A percentile compares a stretch with the other conserved stretches of the same genome.
Conservation (phyloP, 2,888 invertebrate genomes). For the Oscheius sp. region DNA sequence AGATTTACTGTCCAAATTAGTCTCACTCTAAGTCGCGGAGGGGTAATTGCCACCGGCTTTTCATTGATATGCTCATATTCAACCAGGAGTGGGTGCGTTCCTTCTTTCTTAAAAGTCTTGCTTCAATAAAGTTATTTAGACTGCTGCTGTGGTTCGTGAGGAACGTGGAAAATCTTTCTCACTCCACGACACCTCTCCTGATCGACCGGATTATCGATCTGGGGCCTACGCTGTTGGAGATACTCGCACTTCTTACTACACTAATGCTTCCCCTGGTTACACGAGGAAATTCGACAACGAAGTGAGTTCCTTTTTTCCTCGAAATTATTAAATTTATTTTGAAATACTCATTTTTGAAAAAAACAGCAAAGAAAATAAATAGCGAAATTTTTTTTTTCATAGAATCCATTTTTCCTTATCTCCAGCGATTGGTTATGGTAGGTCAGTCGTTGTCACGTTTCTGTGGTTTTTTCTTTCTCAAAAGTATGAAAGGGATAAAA, state of each 20-base stretch:
- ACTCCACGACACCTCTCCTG: constrained; percentile 26
- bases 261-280: constrained; percentile 44
- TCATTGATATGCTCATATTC: constrained; percentile 19
- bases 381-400: not conserved
- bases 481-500: not conserved
- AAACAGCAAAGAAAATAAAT: too few species aligned
- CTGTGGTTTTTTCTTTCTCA: not conserved
- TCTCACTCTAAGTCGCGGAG: not conserved
- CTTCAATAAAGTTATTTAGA: constrained; percentile 33
- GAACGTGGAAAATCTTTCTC: constrained; percentile 45
- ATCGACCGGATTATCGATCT: constrained; percentile 27
- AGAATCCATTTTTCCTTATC: constrained; percentile 12
- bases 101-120: not conserved
- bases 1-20: constrained; percentile 24
- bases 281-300: constrained; percentile 54
- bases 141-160: constrained; percentile 51
- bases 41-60: not conserved
- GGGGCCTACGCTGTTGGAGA: constrained; percentile 28
- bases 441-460: constrained; percentile 3
- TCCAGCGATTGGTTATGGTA: constrained; percentile 20
- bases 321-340: not conserved
- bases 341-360: too few species aligned
- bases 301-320: constrained; percentile 28
- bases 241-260: constrained; percentile 23
- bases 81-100: constrained; percentile 23